Base-by-base conservation (phyloP, 2,113 vertebrate genomes). In the Columba livia region DNA sequence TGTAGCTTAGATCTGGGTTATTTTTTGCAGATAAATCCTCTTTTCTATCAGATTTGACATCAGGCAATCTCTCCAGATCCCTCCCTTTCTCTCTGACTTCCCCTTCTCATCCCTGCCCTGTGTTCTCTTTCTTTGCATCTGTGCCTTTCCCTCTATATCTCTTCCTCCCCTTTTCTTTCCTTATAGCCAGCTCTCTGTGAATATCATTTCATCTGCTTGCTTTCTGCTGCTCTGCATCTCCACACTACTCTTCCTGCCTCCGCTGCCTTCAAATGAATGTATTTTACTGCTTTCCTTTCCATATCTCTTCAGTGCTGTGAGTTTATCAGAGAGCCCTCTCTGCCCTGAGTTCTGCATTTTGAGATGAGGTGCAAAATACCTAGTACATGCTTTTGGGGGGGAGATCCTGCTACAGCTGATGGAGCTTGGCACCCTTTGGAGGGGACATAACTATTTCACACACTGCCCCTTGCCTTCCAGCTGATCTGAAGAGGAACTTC, bases 11-110 rank as follows among this genome's bases (percentile, higher is more conserved):
- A 95, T 92, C 72, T 94, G 85, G 81, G 94, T 90, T 97, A 96
- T 96, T 95, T 96, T 92, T 94, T 94, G 73, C 93, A 96, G 91
- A 97, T 94, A 97, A 97, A 97, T 97, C 94, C 94, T 95, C 95
- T 97, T 96, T 97, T 95, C 92, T 96, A 96, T 96, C 94, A 96
- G 93, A 97, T 96, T 92, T 96, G 92, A 94, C 96, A 96, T 96
- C 93, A 94, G 94, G 86, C 83, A 97, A 93, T 93, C 90, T 89
- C 92, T 96, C 70, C 67, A 92, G 80, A 91, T 88, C 85, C 60
- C 89, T 89, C 86, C 66, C 80, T 93, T 91, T 85, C 57, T 79
- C 79, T 10, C 53, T 90, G 86, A 70, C 34, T 95, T 71, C 17
- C 73, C 71, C 29, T 90, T 93, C 85, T 34, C 62, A 50, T 81